Evolutionary conservation across 1,140 invertebrate species (phyloP).

Genomic region (Sycophaga agraensis): DNA sequence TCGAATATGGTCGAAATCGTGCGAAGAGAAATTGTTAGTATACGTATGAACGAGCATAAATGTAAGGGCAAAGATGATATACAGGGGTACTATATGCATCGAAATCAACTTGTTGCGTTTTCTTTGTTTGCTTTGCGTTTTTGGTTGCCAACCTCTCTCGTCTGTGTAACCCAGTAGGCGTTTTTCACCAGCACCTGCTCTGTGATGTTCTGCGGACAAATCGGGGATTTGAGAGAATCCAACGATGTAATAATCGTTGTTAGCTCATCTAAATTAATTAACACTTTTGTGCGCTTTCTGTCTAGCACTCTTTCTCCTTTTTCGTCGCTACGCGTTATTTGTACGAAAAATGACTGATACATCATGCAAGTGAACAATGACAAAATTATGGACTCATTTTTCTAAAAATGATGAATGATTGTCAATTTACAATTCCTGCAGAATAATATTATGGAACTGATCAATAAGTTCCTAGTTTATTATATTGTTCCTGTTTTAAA

Average conservation of each 20-base stretch:
- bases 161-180: conserved; percentile 86
- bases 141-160: conserved; percentile 76
- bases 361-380: too few species aligned
- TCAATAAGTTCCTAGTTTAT: too few species aligned
- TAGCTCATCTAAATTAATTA: not conserved
- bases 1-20: not conserved
- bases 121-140: conserved; percentile 39
- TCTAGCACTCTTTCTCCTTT: too few species aligned
- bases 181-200: conserved; percentile 91
- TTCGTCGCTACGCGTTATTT: too few species aligned
- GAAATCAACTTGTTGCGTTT: conserved; percentile 43
- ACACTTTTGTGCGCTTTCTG: too few species aligned
- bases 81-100: conserved; percentile 50
- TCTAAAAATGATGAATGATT: too few species aligned
- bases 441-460: too few species aligned
- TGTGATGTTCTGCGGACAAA: conserved; percentile 83
- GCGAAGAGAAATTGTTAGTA: conserved; percentile 26
- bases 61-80: conserved; percentile 31
- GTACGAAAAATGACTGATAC: too few species aligned
- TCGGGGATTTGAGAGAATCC: conserved; percentile 50
- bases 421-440: too few species aligned
- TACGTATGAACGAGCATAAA: conserved; percentile 30
- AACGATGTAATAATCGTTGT: not conserved
- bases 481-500: too few species aligned
- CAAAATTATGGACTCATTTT: too few species aligned